These are phyloP conservation scores for Bradypodion pumilum DNA, from an alignment of 2,797 vertebrate species.

Conservation along the genomic window DNA sequence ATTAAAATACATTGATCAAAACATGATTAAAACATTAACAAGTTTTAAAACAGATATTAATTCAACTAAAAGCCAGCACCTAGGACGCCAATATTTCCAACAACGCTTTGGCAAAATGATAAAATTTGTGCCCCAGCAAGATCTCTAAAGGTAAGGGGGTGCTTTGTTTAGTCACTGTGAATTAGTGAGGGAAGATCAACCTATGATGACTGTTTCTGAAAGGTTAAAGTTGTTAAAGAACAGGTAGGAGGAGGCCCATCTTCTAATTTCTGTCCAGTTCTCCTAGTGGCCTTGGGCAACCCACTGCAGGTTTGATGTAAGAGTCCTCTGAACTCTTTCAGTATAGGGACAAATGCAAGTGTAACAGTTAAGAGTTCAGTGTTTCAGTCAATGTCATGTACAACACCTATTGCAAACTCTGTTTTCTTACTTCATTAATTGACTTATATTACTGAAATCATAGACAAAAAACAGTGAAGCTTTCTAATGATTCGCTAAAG, in stretches of 20 bases:
- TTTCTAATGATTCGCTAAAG: neutral
- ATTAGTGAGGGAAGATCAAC: neutral
- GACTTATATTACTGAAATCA: neutral
- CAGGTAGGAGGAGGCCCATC: neutral
- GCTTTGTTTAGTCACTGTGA: neutral
- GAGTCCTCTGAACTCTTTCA: neutral
- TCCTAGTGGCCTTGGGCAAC: neutral
- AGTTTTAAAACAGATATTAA: too few relatives aligned
- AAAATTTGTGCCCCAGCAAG: neutral
- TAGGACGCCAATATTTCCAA: slow-evolving; percentile 34
- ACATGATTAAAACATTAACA: too few relatives aligned
- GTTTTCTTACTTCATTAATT: neutral
- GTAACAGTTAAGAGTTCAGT: neutral
- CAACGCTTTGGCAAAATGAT: slow-evolving; percentile 15
- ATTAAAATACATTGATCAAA: too few relatives aligned
- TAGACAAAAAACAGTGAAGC: neutral
- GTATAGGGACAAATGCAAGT: neutral
- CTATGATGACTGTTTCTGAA: neutral
- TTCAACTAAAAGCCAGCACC: too few relatives aligned
- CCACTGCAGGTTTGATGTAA: neutral
- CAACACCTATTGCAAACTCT: neutral
- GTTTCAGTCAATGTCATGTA: neutral
- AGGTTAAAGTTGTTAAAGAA: neutral
- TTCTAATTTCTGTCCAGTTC: neutral
- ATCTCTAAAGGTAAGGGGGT: neutral